Evolutionary conservation across 2,888 invertebrate species (phyloP).

Genomic region (Drosophila leonis): DNA sequence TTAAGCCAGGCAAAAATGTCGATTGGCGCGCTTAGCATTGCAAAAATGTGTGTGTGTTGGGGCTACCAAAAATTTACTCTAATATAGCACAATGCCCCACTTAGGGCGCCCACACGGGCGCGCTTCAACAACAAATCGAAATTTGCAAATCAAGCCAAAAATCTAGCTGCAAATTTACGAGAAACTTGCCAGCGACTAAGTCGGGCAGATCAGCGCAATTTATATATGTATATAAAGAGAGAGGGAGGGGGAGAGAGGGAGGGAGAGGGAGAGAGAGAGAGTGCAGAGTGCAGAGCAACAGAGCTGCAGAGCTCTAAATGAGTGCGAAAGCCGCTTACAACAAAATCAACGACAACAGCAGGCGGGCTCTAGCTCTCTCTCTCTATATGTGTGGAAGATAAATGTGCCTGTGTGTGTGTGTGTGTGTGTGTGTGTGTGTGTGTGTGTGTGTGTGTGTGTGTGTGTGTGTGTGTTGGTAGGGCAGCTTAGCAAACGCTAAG

Average conservation of each 20-base stretch:
- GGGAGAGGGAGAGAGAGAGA: not conserved
- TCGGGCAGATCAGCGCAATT: constrained; percentile 70
- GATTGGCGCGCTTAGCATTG: constrained; percentile 30
- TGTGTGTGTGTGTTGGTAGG: constrained; percentile 44
- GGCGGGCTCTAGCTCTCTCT: constrained; percentile 10
- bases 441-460: constrained; percentile 28
- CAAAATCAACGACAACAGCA: constrained; percentile 62
- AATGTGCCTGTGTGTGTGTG: constrained; percentile 62
- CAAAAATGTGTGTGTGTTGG: constrained; percentile 17
- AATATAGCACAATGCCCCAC: constrained; percentile 25
- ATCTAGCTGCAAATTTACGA: constrained; percentile 70
- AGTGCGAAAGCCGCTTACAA: constrained; percentile 73
- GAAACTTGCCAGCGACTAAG: constrained; percentile 54
- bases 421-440: constrained; percentile 49
- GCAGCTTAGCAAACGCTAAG: constrained; percentile 78
- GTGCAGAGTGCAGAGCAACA: not conserved
- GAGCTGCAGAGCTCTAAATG: constrained; percentile 43
- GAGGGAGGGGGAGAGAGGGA: not conserved
- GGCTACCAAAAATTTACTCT: constrained; percentile 19
- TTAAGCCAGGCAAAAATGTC: constrained; percentile 31
- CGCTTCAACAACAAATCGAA: constrained; percentile 25
- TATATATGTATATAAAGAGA: constrained; percentile 41
- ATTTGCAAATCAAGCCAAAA: constrained; percentile 64
- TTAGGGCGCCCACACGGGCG: not conserved
- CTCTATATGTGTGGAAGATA: constrained; percentile 58